These are phyloP conservation scores for Numenius phaeopus DNA, from an alignment of 2,797 vertebrate species.

Conservation along the genomic window DNA sequence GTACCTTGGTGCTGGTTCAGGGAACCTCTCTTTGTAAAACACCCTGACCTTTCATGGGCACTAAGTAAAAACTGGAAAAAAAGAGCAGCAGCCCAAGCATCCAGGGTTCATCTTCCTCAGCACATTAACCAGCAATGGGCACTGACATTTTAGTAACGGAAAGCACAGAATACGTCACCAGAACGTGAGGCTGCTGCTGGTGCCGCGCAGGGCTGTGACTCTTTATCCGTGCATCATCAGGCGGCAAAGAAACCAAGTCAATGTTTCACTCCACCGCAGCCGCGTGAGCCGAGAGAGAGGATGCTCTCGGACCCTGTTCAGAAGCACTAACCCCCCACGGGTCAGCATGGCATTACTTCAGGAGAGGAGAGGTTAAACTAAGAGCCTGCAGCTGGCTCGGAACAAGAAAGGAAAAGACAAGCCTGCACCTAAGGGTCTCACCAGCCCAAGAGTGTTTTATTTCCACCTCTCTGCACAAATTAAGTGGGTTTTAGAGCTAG, in stretches of 20 bases:
- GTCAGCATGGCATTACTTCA: neutral
- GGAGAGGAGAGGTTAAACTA: neutral
- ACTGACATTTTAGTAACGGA: neutral
- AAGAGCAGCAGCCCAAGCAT: neutral
- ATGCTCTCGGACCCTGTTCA: neutral
- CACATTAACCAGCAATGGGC: neutral
- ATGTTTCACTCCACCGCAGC: neutral
- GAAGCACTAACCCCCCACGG: no score
- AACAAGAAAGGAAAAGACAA: neutral
- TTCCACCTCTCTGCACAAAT: neutral
- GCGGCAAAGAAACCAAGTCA: neutral
- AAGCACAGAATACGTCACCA: accelerated
- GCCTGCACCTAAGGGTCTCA: no score
- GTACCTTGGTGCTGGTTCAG: neutral
- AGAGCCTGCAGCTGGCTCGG: neutral
- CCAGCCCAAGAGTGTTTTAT: neutral
- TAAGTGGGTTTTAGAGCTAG: neutral
- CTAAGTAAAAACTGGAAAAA: neutral
- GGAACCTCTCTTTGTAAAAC: neutral
- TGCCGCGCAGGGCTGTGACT: neutral
- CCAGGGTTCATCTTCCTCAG: neutral
- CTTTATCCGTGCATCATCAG: neutral
- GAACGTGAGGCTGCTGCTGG: neutral
- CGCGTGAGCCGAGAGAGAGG: neutral
- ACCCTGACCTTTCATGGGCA: neutral